phyloP scores from a whole-genome alignment of 2,888 invertebrate genomes.

The Myopa testacea region DNA sequence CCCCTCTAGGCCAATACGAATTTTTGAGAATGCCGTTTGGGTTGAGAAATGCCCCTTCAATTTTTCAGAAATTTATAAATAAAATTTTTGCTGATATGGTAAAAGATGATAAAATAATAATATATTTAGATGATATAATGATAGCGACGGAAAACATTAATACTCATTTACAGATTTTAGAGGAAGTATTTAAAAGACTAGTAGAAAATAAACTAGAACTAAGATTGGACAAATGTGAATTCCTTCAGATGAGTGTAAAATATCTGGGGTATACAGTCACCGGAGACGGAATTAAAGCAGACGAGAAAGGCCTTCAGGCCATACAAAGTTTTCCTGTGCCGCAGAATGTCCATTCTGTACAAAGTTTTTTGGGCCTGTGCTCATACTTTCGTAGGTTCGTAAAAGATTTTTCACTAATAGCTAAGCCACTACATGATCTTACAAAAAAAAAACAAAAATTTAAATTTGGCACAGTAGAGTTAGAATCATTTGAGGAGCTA shows the following conservation, averaged over 20 bases:
- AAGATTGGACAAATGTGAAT: conserved; percentile 20
- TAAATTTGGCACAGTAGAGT: conserved; percentile 39
- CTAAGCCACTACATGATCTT: background rate
- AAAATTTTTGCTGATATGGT: conserved; percentile 42
- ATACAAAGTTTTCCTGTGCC: conserved; percentile 13
- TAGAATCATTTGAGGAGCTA: conserved; percentile 41
- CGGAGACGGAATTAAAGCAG: conserved; percentile 33
- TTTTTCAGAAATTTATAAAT: conserved; percentile 40
- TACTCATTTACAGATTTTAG: conserved; percentile 41
- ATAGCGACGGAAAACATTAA: conserved; percentile 41
- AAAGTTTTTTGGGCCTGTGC: conserved; percentile 15
- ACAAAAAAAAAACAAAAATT: conserved; percentile 26
- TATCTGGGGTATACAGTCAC: conserved; percentile 49
- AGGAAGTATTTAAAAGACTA: conserved; percentile 44
- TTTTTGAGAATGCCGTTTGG: conserved; percentile 43
- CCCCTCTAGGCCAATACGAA: conserved; percentile 21
- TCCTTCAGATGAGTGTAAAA: conserved; percentile 45
- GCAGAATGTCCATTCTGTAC: conserved; percentile 31
- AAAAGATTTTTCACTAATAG: background rate
- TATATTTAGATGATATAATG: conserved; percentile 54
- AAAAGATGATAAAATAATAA: conserved; percentile 37
- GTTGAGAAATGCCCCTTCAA: conserved; percentile 33
- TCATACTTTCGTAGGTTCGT: background rate
- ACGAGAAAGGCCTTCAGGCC: conserved; percentile 9
- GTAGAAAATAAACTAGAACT: background rate